A percentile compares a stretch with the other conserved stretches of the same genome.
Evolutionary conservation across 2,888 invertebrate genomes (phyloP).

Genomic region (Drosophila quasianomalipes): DNA sequence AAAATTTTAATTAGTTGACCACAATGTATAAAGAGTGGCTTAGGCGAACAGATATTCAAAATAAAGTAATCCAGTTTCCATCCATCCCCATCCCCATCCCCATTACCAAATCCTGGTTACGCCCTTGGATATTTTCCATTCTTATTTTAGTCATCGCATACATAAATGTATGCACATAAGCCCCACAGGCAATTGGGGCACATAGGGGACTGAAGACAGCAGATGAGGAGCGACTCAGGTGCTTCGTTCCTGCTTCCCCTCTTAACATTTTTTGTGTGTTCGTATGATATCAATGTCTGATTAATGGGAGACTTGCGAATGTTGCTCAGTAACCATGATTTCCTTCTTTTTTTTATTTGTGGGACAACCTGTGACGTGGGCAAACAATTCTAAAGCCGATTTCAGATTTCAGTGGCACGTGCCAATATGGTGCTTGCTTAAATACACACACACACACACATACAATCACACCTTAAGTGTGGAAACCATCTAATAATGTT

Average conservation of each 20-base stretch:
- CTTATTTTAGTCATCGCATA: constrained; percentile 13
- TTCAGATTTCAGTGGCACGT: constrained; percentile 47
- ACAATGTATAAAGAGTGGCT: background rate
- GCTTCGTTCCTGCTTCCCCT: constrained; percentile 35
- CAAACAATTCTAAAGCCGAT: constrained; percentile 34
- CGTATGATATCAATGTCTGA: constrained; percentile 76
- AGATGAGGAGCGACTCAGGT: constrained; percentile 17
- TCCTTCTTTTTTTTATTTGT: background rate
- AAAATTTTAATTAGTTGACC: background rate
- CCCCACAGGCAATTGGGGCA: constrained; percentile 18
- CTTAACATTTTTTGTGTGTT: constrained; percentile 51
- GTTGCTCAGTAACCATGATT: constrained; percentile 26
- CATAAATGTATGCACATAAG: constrained; percentile 30
- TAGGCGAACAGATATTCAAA: background rate
- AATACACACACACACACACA: background rate
- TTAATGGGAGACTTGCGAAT: constrained; percentile 51
- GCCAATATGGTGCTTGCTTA: constrained; percentile 21
- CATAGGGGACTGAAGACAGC: constrained; percentile 1
- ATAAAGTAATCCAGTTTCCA: background rate
- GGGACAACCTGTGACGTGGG: background rate
- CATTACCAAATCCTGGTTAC: background rate
- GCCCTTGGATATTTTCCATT: constrained; percentile 35
- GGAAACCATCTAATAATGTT: constrained; percentile 17
- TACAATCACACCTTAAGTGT: constrained; percentile 4
- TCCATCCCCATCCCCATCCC: background rate